Percentiles rank a stretch among this genome's conserved stretches.
Evolutionary conservation across 1,140 invertebrate species (phyloP).

Genomic region (Epicauta chinensis): DNA sequence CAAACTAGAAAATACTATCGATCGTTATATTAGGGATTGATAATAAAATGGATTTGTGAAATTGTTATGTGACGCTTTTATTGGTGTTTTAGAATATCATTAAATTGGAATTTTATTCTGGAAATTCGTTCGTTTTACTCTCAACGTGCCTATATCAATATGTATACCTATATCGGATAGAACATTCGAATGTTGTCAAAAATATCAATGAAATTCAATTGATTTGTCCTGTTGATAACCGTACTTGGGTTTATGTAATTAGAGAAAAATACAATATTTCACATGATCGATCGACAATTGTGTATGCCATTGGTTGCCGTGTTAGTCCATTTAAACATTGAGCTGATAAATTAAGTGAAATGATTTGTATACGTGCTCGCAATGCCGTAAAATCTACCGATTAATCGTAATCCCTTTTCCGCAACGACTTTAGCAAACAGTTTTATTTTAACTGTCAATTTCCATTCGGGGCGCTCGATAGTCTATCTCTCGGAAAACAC

Average conservation of each 20-base stretch:
- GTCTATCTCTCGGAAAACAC: not conserved
- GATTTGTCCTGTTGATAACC: no score
- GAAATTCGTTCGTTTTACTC: no score
- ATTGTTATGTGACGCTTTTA: conserved; percentile 12
- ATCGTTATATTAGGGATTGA: conserved; percentile 9
- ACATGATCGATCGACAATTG: no score
- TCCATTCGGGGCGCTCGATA: conserved; percentile 5
- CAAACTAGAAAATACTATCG: no score
- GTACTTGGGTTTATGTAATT: no score
- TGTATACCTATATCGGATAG: no score
- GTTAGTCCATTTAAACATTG: conserved; percentile 8
- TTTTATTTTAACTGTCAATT: conserved; percentile 14
- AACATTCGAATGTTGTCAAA: no score
- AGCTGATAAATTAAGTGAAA: conserved; percentile 19
- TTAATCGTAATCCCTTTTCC: conserved; percentile 18
- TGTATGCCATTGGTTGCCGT: no score
- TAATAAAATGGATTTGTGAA: conserved; percentile 14
- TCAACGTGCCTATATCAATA: no score
- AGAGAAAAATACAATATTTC: no score
- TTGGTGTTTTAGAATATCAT: conserved; percentile 12
- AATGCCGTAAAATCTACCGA: conserved; percentile 8
- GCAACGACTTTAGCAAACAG: conserved; percentile 9
- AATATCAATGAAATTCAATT: no score
- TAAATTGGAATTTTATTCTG: not conserved
- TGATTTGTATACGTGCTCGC: conserved; percentile 15